Conservation (phyloP, 2,113 vertebrate species). For the Seriola rivoliana region DNA sequence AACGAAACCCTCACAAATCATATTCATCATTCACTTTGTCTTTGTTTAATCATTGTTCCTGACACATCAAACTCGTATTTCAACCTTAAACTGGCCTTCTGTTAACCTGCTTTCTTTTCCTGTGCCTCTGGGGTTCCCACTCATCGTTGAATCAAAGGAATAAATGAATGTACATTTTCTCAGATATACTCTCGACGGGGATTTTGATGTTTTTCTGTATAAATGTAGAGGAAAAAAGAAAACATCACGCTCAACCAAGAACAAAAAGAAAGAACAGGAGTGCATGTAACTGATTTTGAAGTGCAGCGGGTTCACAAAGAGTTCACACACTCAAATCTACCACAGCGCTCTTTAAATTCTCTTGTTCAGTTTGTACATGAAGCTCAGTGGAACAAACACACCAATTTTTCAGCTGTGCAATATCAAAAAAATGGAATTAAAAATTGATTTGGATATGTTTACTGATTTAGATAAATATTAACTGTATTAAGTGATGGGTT, state of each 20-base stretch:
- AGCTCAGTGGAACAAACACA: not conserved
- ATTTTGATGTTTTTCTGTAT: slow-evolving; percentile 9
- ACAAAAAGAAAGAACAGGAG: not conserved
- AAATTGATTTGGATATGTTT: not conserved
- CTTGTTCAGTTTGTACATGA: not conserved
- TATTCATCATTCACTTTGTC: not conserved
- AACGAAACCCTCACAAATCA: not conserved
- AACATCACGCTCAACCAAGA: not conserved
- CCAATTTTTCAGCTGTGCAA: not conserved
- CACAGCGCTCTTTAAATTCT: not conserved
- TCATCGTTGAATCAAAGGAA: too few relatives aligned
- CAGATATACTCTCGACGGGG: not conserved
- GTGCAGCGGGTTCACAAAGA: not conserved
- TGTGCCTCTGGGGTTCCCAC: not conserved
- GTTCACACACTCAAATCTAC: slow-evolving; percentile 24
- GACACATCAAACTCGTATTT: not conserved
- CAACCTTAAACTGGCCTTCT: too few relatives aligned
- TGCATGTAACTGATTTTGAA: not conserved
- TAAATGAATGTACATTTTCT: not conserved
- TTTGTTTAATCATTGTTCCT: not conserved
- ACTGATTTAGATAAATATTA: not conserved
- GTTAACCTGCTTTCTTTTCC: not conserved
- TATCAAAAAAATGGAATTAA: too few relatives aligned
- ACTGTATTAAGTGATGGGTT: not conserved
- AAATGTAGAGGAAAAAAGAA: not conserved